phyloP scores from a whole-genome alignment of 2,797 vertebrate species.

The Pteropus rufus region DNA sequence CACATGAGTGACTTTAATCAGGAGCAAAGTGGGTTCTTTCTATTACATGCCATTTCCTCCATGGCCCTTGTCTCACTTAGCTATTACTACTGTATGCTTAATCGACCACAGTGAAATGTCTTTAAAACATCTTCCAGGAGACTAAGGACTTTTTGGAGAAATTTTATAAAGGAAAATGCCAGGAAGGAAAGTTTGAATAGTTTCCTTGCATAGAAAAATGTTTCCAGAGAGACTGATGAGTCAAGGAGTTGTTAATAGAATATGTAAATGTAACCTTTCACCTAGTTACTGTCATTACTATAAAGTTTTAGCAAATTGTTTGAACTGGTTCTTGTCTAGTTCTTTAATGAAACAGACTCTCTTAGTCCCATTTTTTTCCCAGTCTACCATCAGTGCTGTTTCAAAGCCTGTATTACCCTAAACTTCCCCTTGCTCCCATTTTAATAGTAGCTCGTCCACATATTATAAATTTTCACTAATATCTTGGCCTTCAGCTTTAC shows the following conservation, averaged over 20 bases:
- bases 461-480: background rate
- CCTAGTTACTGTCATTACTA: conserved; percentile 22
- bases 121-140: conserved; percentile 57
- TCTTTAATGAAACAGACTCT: background rate
- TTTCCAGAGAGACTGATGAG: conserved; percentile 51
- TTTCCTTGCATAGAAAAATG: conserved; percentile 1
- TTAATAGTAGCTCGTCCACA: background rate
- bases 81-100: conserved; percentile 58
- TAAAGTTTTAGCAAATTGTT: conserved; percentile 27
- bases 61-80: conserved; percentile 49
- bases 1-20: conserved; percentile 67
- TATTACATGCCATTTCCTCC: conserved; percentile 42
- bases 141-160: conserved; percentile 8
- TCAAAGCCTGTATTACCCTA: background rate
- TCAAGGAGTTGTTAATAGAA: conserved; percentile 47
- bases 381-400: background rate
- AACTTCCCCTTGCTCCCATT: background rate
- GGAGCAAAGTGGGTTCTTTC: conserved; percentile 27
- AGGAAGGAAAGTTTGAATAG: conserved; percentile 38
- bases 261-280: conserved; percentile 68
- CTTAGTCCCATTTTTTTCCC: background rate
- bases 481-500: background rate
- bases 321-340: background rate
- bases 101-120: conserved; percentile 57
- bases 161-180: conserved; percentile 47